Percentiles rank a stretch among this genome's conserved stretches.
Conservation (phyloP, 2,113 vertebrate genomes). For the Scopus umbretta region DNA sequence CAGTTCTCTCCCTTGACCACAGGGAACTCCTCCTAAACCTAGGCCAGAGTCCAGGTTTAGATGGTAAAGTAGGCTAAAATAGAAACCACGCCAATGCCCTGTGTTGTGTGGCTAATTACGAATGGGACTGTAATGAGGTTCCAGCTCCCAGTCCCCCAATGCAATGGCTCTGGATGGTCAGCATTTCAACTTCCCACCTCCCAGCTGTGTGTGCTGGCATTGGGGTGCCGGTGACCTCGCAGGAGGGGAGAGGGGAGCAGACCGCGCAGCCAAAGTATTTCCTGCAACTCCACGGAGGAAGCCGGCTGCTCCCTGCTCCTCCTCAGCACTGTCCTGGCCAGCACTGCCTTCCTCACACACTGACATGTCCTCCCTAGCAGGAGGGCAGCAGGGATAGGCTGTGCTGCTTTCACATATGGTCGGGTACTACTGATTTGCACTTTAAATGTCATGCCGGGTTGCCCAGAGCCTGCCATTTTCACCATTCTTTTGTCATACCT, state of each 20-base stretch:
- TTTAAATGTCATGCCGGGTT: not conserved
- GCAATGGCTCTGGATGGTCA: fast-evolving
- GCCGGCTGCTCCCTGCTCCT: not conserved
- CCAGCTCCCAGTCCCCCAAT: not conserved
- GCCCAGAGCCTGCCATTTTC: not conserved
- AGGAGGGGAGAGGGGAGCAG: not conserved
- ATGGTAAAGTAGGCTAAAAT: not conserved
- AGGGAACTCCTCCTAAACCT: not conserved
- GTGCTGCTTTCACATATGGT: not conserved
- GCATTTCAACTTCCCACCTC: fast-evolving
- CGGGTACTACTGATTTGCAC: not conserved
- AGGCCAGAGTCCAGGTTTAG: not conserved
- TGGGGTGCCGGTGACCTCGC: not conserved
- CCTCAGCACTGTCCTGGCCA: not conserved
- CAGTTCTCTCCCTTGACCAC: not conserved
- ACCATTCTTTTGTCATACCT: not conserved
- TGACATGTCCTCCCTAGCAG: not conserved
- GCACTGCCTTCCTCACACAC: not conserved
- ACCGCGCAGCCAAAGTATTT: not conserved
- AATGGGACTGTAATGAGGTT: not conserved
- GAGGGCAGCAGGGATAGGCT: not conserved
- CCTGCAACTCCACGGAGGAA: no score
- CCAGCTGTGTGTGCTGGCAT: fast-evolving
- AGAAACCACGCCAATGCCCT: not conserved
- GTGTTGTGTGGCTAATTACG: not conserved